Percentiles rank a stretch among this genome's conserved stretches.
Conservation (phyloP, 1,140 invertebrate species). For the Brachystomella parvula region DNA sequence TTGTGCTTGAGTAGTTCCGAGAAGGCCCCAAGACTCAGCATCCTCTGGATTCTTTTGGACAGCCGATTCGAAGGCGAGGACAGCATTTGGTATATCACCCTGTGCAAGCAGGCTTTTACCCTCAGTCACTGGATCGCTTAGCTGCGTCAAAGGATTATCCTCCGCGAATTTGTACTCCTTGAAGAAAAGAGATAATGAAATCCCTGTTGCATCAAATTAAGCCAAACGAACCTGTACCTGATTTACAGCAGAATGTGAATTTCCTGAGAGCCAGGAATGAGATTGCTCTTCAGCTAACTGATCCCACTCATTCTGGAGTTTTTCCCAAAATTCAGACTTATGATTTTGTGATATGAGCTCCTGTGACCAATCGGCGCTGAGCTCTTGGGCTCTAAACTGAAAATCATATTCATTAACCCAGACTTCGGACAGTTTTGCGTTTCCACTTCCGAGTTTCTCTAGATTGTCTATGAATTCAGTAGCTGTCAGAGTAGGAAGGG, state of each 20-base stretch:
- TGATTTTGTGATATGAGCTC: slow-evolving; percentile 9
- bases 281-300: slow-evolving; percentile 49
- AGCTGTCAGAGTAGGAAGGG: slow-evolving; percentile 26
- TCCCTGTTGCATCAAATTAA: slow-evolving; percentile 1
- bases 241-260: slow-evolving; percentile 51
- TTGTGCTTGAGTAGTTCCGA: slow-evolving; percentile 86
- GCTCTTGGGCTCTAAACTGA: background rate
- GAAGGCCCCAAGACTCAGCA: slow-evolving; percentile 68
- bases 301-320: slow-evolving; percentile 68
- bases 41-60: slow-evolving; percentile 74
- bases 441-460: slow-evolving; percentile 32
- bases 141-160: slow-evolving; percentile 75
- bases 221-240: slow-evolving; percentile 40
- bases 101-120: slow-evolving; percentile 70
- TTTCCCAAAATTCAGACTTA: slow-evolving; percentile 60
- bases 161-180: slow-evolving; percentile 73
- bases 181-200: slow-evolving; percentile 21
- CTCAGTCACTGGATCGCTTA: slow-evolving; percentile 73
- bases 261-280: slow-evolving; percentile 60
- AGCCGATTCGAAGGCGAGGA: slow-evolving; percentile 93
- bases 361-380: slow-evolving; percentile 11
- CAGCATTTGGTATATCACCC: slow-evolving; percentile 89
- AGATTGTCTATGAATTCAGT: slow-evolving; percentile 36
- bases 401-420: slow-evolving; percentile 20
- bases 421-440: background rate